A percentile compares a stretch with the other conserved stretches of the same genome.
phyloP scores from a whole-genome alignment of 2,113 vertebrate species.

The Pachypanchax playfairii region DNA sequence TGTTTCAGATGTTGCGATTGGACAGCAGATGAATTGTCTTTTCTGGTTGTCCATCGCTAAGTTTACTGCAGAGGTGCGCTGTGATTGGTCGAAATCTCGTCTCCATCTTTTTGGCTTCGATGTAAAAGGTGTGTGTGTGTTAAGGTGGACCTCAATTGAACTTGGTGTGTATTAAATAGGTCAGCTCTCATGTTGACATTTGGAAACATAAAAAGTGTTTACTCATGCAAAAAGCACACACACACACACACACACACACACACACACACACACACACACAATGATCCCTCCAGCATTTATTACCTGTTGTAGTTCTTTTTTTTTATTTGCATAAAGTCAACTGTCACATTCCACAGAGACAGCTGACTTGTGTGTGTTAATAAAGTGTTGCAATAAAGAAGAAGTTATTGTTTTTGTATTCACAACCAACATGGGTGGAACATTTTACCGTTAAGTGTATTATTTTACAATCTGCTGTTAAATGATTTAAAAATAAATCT shows the following conservation, averaged over 20 bases:
- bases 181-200: constrained; percentile 9
- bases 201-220: constrained; percentile 14
- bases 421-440: background rate
- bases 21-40: constrained; percentile 56
- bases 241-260: background rate
- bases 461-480: constrained; percentile 52
- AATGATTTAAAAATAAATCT: too few relatives aligned
- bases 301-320: constrained; percentile 9
- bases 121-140: constrained; percentile 15
- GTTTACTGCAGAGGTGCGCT: constrained; percentile 26
- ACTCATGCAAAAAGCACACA: constrained; percentile 13
- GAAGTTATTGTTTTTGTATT: constrained; percentile 1
- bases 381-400: constrained; percentile 5
- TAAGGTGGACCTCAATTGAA: background rate
- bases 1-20: constrained; percentile 67
- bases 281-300: background rate
- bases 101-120: constrained; percentile 41
- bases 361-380: constrained; percentile 20
- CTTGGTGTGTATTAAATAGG: constrained; percentile 12
- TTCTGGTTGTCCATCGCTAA: constrained; percentile 46
- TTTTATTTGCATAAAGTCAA: constrained; percentile 48
- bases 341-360: constrained; percentile 37
- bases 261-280: background rate
- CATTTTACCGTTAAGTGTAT: background rate
- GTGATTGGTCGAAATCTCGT: constrained; percentile 41